Conservation (phyloP, 92 coral and sea anemone species). For the Epizoanthus ramosus region DNA sequence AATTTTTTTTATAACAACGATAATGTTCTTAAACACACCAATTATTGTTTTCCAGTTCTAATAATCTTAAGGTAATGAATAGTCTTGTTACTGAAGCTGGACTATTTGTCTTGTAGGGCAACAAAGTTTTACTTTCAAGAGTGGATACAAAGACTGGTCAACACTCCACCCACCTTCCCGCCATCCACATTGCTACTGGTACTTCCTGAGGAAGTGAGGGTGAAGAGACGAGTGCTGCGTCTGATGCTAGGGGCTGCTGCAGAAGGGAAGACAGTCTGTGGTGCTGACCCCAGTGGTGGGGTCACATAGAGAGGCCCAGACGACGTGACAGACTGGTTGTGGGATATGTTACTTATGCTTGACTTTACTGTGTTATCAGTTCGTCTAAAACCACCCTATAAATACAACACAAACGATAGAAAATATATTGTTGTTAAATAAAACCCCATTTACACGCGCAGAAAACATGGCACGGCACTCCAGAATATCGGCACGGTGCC, state of each 20-base stretch:
- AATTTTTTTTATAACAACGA: too few species aligned
- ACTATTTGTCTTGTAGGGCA: not conserved
- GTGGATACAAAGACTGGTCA: not conserved
- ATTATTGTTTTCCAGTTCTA: too few species aligned
- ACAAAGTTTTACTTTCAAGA: not conserved
- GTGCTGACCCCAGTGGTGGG: constrained; percentile 73
- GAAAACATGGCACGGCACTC: too few species aligned
- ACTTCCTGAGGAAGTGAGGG: constrained; percentile 64
- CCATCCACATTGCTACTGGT: constrained; percentile 54
- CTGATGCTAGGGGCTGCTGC: constrained; percentile 78
- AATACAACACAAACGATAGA: not conserved
- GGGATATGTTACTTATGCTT: constrained; percentile 45
- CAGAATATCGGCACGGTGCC: too few species aligned
- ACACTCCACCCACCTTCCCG: constrained; percentile 17
- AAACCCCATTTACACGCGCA: too few species aligned
- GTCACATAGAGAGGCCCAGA: constrained; percentile 60
- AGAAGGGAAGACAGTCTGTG: constrained; percentile 61
- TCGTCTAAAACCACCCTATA: constrained; percentile 19
- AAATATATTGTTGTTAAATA: too few species aligned
- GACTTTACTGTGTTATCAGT: constrained; percentile 44
- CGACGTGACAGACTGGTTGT: constrained; percentile 51
- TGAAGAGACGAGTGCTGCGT: constrained; percentile 90
- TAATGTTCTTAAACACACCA: not conserved
- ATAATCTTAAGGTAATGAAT: too few species aligned
- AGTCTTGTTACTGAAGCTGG: too few species aligned